A percentile compares a stretch with the other conserved stretches of the same genome.
Evolutionary conservation across 2,888 invertebrate species (phyloP).

Genomic region (Tinea semifulvella): DNA sequence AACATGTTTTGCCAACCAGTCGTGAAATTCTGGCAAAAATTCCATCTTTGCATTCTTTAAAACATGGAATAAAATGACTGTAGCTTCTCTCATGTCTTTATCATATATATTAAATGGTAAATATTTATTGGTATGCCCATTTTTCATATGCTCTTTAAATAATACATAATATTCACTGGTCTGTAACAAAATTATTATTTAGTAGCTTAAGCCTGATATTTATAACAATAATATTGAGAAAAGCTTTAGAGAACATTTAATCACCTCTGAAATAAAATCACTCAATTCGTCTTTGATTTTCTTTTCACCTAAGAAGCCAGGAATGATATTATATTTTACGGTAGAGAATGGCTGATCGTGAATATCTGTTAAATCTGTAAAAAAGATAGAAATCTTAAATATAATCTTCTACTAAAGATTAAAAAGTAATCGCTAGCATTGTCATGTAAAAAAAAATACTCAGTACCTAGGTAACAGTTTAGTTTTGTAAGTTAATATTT

Average conservation of each 20-base stretch:
- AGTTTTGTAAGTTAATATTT: too few species aligned
- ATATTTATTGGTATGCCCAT: constrained; percentile 36
- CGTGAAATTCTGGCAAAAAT: constrained; percentile 26
- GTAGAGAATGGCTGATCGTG: constrained; percentile 28
- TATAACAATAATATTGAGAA: too few species aligned
- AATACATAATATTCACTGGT: constrained; percentile 29
- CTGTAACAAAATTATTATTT: constrained; percentile 29
- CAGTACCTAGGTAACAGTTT: too few species aligned
- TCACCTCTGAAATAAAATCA: constrained; percentile 25
- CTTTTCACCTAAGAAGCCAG: constrained; percentile 26
- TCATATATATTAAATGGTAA: constrained; percentile 57
- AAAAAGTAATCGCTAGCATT: too few species aligned
- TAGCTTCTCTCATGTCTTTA: constrained; percentile 51
- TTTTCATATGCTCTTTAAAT: constrained; percentile 31
- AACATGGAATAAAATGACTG: constrained; percentile 48
- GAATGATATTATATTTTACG: constrained; percentile 18
- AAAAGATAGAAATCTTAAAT: too few species aligned
- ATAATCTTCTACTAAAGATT: background rate
- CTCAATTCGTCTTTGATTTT: constrained; percentile 18
- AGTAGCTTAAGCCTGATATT: background rate
- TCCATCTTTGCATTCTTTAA: constrained; percentile 43
- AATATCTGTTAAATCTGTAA: constrained; percentile 22
- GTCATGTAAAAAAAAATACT: too few species aligned
- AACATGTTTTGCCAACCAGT: constrained; percentile 46
- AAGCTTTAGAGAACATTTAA: too few species aligned